Percentiles rank a stretch among this genome's conserved stretches.
Conservation (phyloP, 2,888 invertebrate genomes). For the Dione vanillae region DNA sequence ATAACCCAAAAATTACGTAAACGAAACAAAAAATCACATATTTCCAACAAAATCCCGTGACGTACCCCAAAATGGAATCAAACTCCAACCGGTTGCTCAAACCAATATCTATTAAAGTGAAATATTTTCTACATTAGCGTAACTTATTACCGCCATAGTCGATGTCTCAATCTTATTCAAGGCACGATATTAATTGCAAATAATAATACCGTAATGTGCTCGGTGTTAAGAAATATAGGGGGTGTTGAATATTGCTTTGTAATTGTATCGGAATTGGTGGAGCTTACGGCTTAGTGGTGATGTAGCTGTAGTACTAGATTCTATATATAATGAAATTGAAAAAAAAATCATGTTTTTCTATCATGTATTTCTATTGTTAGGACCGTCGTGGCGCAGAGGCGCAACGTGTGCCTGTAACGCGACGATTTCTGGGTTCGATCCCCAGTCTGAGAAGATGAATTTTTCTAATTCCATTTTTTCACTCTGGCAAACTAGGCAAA, state of each 20-base stretch:
- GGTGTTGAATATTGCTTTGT: slow-evolving; percentile 22
- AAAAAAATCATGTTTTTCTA: too few relatives aligned
- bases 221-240: slow-evolving; percentile 23
- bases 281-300: neutral
- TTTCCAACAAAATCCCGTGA: slow-evolving; percentile 11
- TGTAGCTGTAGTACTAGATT: neutral
- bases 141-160: slow-evolving; percentile 63
- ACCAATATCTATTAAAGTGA: slow-evolving; percentile 71
- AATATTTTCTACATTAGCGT: slow-evolving; percentile 71
- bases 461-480: too few relatives aligned
- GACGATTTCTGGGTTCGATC: too few relatives aligned
- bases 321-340: too few relatives aligned
- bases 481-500: too few relatives aligned
- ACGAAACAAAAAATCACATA: too few relatives aligned
- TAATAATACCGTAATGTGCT: slow-evolving; percentile 40
- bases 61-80: slow-evolving; percentile 50
- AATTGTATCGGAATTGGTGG: slow-evolving; percentile 2
- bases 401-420: too few relatives aligned
- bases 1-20: too few relatives aligned
- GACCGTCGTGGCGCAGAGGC: too few relatives aligned
- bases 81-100: slow-evolving; percentile 59
- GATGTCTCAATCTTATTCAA: slow-evolving; percentile 62
- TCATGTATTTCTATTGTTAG: too few relatives aligned
- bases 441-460: too few relatives aligned
- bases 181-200: slow-evolving; percentile 44